These are phyloP conservation scores for Sceliomorpha sp. DNA, from an alignment of 2,888 invertebrate species.

Conservation along the genomic window DNA sequence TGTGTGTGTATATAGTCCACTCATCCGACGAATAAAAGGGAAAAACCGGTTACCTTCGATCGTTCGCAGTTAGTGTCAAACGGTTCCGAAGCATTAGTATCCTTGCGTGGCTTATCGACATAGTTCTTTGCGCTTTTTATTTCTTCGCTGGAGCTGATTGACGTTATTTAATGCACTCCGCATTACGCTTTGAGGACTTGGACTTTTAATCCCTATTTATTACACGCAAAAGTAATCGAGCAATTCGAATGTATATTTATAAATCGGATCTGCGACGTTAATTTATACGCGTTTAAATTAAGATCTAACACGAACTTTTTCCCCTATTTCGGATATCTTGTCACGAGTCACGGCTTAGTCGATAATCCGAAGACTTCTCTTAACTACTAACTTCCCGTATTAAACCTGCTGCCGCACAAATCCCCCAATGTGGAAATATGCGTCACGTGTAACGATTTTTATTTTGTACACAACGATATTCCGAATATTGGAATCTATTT, in stretches of 20 bases:
- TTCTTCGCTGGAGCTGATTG: background rate
- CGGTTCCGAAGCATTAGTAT: conserved; percentile 31
- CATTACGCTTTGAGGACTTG: too few species aligned
- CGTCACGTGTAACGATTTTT: background rate
- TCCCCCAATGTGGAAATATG: background rate
- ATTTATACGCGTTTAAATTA: too few species aligned
- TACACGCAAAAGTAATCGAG: too few species aligned
- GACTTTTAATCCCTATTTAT: too few species aligned
- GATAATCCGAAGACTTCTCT: conserved; percentile 29
- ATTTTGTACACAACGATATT: background rate
- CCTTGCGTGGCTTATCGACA: conserved; percentile 9
- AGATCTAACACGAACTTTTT: too few species aligned
- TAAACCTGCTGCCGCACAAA: conserved; percentile 7
- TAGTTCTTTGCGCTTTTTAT: background rate
- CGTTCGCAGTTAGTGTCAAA: conserved; percentile 36
- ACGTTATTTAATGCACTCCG: background rate
- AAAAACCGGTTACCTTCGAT: conserved; percentile 44
- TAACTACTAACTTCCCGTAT: conserved; percentile 10
- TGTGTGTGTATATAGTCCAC: conserved; percentile 28
- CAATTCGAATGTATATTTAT: too few species aligned
- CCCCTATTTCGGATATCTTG: conserved; percentile 14
- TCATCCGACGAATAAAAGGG: conserved; percentile 39
- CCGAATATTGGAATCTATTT: conserved; percentile 11
- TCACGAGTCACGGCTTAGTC: conserved; percentile 22
- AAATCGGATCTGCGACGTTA: too few species aligned